Evolutionary conservation across 2,113 vertebrate species (phyloP), one percentile per base, ranked within the genome.

Genomic region (Sminthopsis crassicaudata): DNA sequence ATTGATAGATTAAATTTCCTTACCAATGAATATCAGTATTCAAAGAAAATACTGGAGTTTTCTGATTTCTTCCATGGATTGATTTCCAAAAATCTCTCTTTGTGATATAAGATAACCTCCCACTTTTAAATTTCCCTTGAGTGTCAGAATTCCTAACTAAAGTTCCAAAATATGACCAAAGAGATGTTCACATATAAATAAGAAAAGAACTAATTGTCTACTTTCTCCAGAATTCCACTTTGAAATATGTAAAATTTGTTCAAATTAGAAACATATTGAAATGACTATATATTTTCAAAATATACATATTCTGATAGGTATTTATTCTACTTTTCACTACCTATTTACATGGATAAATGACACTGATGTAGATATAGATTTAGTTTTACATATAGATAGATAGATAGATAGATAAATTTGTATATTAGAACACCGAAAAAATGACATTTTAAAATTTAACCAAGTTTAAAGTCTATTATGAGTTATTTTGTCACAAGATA

Each of bases 401-500:
- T n/a, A n/a, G n/a, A n/a, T n/a, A n/a, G n/a, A n/a, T n/a, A n/a
- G n/a, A n/a, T n/a, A n/a, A n/a, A n/a, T n/a, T n/a, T n/a, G n/a
- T n/a, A n/a, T n/a, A n/a, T n/a, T n/a, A n/a, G n/a, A n/a, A n/a
- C 11, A 36, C 27, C 14, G 30, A 67, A 67, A 36, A 36, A 22
- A 2, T 67, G 57, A 67, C 57, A 67, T 14, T 67, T 67, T 67
- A 36, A 4, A 67, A 14, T 36, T 67, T 67, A 67, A 36, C 11
- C 2, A 60, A n/a, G n/a, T n/a, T n/a, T n/a, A n/a, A n/a, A n/a
- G n/a, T n/a, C n/a, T n/a, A n/a, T n/a, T n/a, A n/a, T n/a, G n/a
- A 96, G 98, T 96, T 96, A 93, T 97, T 98, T 84, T 96, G 50
- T 97, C 96, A 96, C 97, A 97, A 96, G 96, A 97, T 96, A 94